Evolutionary conservation across 2,113 vertebrate genomes (phyloP).

Genomic region (Azemiops feae): DNA sequence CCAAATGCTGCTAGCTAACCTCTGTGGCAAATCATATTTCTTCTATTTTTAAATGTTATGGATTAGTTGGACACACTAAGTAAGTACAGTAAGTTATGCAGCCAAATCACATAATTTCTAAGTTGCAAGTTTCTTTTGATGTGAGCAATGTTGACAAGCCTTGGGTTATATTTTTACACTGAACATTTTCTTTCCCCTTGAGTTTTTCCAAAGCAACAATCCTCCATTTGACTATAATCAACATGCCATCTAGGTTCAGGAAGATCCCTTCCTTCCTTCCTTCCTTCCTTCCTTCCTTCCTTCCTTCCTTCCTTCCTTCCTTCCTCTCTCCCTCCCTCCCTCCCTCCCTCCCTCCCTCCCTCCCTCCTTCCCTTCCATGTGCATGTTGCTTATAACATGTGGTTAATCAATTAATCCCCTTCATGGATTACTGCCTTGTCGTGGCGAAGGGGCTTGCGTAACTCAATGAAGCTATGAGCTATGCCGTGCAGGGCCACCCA

Average conservation of each 20-base stretch:
- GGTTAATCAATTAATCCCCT: neutral
- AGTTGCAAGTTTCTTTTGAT: neutral
- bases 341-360: no score
- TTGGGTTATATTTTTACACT: neutral
- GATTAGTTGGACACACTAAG: neutral
- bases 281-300: neutral
- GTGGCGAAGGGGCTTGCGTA: no score
- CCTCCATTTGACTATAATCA: neutral
- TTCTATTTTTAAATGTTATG: neutral
- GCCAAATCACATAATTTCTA: neutral
- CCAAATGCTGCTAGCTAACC: neutral
- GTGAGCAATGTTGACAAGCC: neutral
- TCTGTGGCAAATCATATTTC: neutral
- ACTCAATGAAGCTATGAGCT: no score
- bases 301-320: neutral
- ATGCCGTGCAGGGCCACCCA: no score
- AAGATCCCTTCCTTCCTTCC: neutral
- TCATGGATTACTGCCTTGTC: no score
- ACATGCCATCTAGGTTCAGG: neutral
- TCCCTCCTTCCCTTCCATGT: neutral
- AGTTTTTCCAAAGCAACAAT: neutral
- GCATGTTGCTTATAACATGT: neutral
- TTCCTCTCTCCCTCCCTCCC: no score
- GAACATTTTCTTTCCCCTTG: neutral
- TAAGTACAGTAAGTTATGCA: neutral